Conservation (phyloP, 2,888 invertebrate genomes). For the Euproctis similis region DNA sequence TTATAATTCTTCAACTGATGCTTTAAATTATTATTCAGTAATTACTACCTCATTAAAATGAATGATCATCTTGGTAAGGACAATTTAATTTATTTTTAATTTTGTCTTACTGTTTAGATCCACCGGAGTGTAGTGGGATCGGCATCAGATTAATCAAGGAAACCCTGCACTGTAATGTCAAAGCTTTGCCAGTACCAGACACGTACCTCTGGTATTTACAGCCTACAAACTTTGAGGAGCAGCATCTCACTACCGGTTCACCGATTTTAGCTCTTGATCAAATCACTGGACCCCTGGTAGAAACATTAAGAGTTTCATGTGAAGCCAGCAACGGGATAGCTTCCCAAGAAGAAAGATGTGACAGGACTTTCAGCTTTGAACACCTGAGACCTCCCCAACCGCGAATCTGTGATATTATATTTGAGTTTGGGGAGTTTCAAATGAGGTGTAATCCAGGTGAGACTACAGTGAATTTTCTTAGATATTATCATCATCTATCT, state of each 20-base stretch:
- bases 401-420: constrained; percentile 58
- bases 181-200: constrained; percentile 51
- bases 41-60: no score
- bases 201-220: constrained; percentile 65
- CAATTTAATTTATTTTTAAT: no score
- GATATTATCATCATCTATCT: no score
- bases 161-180: constrained; percentile 52
- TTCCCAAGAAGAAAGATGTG: constrained; percentile 54
- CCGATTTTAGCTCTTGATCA: constrained; percentile 50
- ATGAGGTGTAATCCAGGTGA: constrained; percentile 66
- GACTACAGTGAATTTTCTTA: no score
- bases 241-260: constrained; percentile 60
- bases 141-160: constrained; percentile 57
- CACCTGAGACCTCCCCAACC: constrained; percentile 57
- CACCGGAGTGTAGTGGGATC: constrained; percentile 55
- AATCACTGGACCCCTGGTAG: constrained; percentile 53
- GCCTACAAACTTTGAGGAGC: constrained; percentile 47
- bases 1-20: no score
- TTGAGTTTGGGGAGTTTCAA: constrained; percentile 60
- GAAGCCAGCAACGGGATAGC: constrained; percentile 62
- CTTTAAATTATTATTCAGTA: no score
- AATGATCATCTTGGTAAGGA: no score
- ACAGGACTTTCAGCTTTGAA: constrained; percentile 48
- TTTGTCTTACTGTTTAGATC: no score
- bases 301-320: constrained; percentile 46